phyloP scores from a whole-genome alignment of 2,797 vertebrate genomes.

The Huso huso region DNA sequence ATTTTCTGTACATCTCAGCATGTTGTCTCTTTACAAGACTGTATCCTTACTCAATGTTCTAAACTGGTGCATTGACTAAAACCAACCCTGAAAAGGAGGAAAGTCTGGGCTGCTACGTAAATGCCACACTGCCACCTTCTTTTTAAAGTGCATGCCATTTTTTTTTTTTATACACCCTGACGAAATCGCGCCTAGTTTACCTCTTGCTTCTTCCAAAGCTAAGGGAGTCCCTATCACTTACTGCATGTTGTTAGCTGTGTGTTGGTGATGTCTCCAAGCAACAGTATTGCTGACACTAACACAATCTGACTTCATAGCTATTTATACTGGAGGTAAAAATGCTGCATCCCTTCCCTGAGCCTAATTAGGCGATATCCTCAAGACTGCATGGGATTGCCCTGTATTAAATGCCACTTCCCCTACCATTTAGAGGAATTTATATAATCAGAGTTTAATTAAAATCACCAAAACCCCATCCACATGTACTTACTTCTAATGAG shows the following conservation, averaged over 20 bases:
- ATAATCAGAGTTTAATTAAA: not conserved
- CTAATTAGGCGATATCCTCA: constrained; percentile 4
- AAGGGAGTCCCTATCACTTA: not conserved
- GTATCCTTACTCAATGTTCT: no score
- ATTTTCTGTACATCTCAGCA: no score
- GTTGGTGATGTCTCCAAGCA: constrained; percentile 21
- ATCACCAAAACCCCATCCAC: not conserved
- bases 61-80: not conserved
- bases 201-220: not conserved
- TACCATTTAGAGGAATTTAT: not conserved
- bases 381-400: constrained; percentile 6
- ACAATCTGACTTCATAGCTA: constrained; percentile 11
- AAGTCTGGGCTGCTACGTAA: not conserved
- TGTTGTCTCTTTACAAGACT: no score
- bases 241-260: constrained; percentile 10
- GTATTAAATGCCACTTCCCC: not conserved
- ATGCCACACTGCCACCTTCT: not conserved
- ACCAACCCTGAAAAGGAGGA: not conserved
- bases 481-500: not conserved
- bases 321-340: constrained; percentile 17
- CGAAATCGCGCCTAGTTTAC: not conserved
- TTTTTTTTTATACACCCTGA: not conserved
- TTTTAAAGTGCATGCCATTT: not conserved
- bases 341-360: constrained; percentile 10
- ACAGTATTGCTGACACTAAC: constrained; percentile 17